Percentiles rank a stretch among this genome's conserved stretches.
phyloP scores from a whole-genome alignment of 2,888 invertebrate species.

The Drosophila infuscata region DNA sequence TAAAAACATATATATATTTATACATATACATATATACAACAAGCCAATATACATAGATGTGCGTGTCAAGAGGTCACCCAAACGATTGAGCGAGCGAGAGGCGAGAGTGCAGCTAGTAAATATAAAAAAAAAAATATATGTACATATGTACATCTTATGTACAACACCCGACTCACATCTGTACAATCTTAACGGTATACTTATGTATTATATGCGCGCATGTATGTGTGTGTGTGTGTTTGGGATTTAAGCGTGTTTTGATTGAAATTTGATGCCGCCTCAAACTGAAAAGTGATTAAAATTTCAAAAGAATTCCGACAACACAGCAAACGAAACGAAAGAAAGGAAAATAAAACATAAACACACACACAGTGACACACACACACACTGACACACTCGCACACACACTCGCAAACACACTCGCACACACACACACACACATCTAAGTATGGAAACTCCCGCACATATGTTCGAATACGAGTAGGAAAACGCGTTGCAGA shows the following conservation, averaged over 20 bases:
- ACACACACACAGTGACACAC: conserved; percentile 7
- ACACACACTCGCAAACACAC: neutral
- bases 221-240: conserved; percentile 16
- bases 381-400: neutral
- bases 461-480: conserved; percentile 59
- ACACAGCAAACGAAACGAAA: conserved; percentile 16
- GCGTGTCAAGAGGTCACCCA: conserved; percentile 70
- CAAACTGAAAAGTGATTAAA: conserved; percentile 40
- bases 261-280: conserved; percentile 55
- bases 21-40: neutral
- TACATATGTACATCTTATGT: conserved; percentile 7
- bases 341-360: conserved; percentile 15
- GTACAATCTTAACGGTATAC: conserved; percentile 34
- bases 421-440: conserved; percentile 3
- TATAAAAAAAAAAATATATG: neutral
- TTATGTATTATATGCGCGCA: conserved; percentile 1
- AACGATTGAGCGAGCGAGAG: conserved; percentile 48
- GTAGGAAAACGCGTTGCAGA: conserved; percentile 18
- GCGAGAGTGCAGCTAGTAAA: conserved; percentile 47
- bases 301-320: conserved; percentile 29
- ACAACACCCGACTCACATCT: conserved; percentile 33
- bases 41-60: conserved; percentile 22
- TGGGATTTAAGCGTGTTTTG: conserved; percentile 43
- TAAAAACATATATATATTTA: conserved; percentile 2
- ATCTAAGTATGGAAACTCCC: conserved; percentile 59